Base-by-base conservation (phyloP, 2,888 invertebrate genomes). In the Ectemnius cavifrons region DNA sequence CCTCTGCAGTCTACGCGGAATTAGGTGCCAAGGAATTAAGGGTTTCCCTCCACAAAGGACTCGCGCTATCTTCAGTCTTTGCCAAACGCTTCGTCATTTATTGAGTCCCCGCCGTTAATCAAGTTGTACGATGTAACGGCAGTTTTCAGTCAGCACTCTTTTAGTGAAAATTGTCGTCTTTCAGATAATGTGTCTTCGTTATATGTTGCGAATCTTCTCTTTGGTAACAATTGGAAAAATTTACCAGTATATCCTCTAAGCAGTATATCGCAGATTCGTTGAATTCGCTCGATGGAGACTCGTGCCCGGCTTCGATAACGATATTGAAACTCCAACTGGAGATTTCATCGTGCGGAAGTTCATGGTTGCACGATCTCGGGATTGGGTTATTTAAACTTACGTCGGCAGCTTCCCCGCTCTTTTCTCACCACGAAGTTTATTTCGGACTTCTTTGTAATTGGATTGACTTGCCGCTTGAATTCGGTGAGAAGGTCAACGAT, bases 351-450 rank as follows among this genome's bases (percentile, higher is more conserved):
- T 59, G 18, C 16, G 47, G 52, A 52, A 52, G 16, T 14, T 52
- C 16, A 60, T 18, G 28, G 58, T 49, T 16, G 16, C 27, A 56
- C 16, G 64, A 18, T 14, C 13, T n/a, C n/a, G 52, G 20, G 69
- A 84, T 81, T 80, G 78, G 75, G 82, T 85, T 84, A 83, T 84
- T 83, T 82, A 79, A 84, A 84, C 76, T 83, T 84, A 79, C 45
- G 59, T 20, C 57, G 66, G 49, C 8, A 20, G 14, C 8, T 23
- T 45, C 63, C 4, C 14, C 62, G 20, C 49, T 23, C 23, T 16
- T 20, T 18, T 61, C 67, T 45, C 3, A 1, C 20, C 61, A 59
- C 52, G 49, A 72, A 74, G 66, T 65, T 77, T 77, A 75, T 79
- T 66, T 68, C 56, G 63, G 49, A 46, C 16, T 23, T 57, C 14